phyloP scores from a whole-genome alignment of 2,888 invertebrate species.

The Harmothoe impar region DNA sequence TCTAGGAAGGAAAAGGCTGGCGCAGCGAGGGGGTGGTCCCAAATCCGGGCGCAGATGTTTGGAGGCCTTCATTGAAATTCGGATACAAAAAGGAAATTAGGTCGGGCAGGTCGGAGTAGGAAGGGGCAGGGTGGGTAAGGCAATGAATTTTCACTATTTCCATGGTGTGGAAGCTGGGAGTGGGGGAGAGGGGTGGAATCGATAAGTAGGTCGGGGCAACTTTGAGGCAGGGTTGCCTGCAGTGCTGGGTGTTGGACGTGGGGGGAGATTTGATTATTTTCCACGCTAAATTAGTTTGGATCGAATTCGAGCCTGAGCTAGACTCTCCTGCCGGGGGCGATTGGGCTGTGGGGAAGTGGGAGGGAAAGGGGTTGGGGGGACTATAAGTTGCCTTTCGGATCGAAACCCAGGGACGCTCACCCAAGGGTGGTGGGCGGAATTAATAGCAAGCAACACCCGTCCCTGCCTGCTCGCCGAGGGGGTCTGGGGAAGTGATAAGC shows the following conservation, averaged over 20 bases:
- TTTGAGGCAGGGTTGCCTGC: background rate
- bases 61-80: constrained; percentile 23
- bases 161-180: background rate
- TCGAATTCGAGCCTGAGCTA: constrained; percentile 36
- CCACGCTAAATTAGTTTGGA: constrained; percentile 43
- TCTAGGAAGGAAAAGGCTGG: background rate
- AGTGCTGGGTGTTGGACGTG: background rate
- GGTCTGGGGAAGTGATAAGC: background rate
- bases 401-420: background rate
- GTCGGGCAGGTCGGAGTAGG: background rate
- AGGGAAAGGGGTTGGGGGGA: background rate
- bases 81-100: constrained; percentile 34
- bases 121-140: background rate
- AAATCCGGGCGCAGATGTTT: constrained; percentile 5
- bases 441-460: constrained; percentile 46
- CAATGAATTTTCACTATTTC: background rate
- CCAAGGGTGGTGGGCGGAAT: background rate
- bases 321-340: background rate
- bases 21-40: no score
- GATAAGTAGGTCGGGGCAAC: constrained; percentile 33
- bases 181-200: constrained; percentile 37
- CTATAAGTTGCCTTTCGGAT: background rate
- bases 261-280: constrained; percentile 50
- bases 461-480: background rate
- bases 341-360: background rate